Evolutionary conservation across 2,888 invertebrate genomes (phyloP).

Genomic region (Litoditis marina): DNA sequence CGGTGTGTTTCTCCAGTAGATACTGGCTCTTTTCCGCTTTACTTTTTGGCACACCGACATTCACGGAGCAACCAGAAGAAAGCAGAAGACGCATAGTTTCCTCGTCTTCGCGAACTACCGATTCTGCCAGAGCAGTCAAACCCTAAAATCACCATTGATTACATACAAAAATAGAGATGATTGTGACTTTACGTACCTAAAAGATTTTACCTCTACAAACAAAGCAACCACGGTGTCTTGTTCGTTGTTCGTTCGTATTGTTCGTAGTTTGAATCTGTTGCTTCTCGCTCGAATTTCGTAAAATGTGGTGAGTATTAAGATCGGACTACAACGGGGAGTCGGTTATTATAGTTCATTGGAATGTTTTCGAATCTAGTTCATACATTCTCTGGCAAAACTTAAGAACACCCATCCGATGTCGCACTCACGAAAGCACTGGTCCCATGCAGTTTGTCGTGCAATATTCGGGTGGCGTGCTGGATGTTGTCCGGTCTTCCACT

Average conservation of each 20-base stretch:
- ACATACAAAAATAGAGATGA: not conserved
- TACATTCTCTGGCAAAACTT: no score
- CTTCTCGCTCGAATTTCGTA: no score
- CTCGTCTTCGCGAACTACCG: slow-evolving; percentile 22
- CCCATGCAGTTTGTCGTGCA: slow-evolving; percentile 1
- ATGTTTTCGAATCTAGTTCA: no score
- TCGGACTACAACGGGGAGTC: no score
- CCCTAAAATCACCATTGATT: slow-evolving; percentile 16
- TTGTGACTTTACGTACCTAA: not conserved
- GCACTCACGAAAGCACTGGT: slow-evolving; percentile 7
- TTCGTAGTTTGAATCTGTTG: no score
- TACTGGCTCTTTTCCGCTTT: slow-evolving; percentile 12
- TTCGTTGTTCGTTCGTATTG: no score
- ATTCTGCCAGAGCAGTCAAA: slow-evolving; percentile 20
- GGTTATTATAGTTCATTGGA: no score
- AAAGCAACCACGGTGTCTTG: no score
- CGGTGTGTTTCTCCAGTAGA: slow-evolving; percentile 23
- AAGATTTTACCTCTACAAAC: no score
- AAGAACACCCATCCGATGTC: not conserved
- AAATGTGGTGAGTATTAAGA: no score
- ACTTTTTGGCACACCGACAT: slow-evolving; percentile 17
- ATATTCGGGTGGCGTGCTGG: slow-evolving; percentile 1
- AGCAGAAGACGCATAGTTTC: slow-evolving; percentile 16
- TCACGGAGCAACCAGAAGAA: slow-evolving; percentile 19
- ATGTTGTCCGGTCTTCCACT: slow-evolving; percentile 5